Base-by-base conservation (phyloP, 2,888 invertebrate species). In the Hyalella azteca region DNA sequence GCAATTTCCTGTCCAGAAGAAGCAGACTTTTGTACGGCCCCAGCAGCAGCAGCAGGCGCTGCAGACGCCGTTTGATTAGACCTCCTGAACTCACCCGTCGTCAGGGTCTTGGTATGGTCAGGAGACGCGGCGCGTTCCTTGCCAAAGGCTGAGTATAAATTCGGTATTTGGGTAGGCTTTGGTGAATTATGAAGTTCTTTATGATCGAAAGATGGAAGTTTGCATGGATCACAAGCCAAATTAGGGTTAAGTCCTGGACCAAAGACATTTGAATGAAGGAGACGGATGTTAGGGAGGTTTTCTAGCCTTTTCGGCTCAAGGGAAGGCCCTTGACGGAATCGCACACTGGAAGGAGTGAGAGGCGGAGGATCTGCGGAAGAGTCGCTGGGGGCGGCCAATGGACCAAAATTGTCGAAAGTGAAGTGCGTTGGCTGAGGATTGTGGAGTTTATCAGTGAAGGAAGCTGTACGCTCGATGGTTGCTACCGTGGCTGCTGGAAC, bases 61-160 rank as follows among this genome's bases (percentile, higher is more conserved):
- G 29, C 54, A 22, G 54, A 11, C 2, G 54, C 29, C 54, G 5
- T 29, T 54, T 29, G 54, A n/a, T 54, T 54, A 26, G 26, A 3
- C 22, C 7, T 9, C 26, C 54, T 22, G 26, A 54, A 29, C 26
- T 66, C 36, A 36, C 19, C 19, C n/a, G 15, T 36, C 3, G 66
- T 29, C n/a, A 19, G 66, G 13, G 26, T 5, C 26, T 29, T 3
- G 54, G 26, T 36, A 15, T 15, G 66, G 5, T 66, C 66, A 11
- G 66, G 66, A 36, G 66, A 66, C 66, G 39, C 66, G 66, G 66
- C 66, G 39, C 66, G 66, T n/a, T 66, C 66, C 36, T 66, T 66
- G 66, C 66, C 66, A 36, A 36, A 66, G 36, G 19, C 36, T 7
- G 66, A 66, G 19, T 36, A 36, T 36, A 66, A 32, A 29, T 66